Base-by-base conservation (phyloP, 1,140 invertebrate genomes). In the Lethrus apterus region DNA sequence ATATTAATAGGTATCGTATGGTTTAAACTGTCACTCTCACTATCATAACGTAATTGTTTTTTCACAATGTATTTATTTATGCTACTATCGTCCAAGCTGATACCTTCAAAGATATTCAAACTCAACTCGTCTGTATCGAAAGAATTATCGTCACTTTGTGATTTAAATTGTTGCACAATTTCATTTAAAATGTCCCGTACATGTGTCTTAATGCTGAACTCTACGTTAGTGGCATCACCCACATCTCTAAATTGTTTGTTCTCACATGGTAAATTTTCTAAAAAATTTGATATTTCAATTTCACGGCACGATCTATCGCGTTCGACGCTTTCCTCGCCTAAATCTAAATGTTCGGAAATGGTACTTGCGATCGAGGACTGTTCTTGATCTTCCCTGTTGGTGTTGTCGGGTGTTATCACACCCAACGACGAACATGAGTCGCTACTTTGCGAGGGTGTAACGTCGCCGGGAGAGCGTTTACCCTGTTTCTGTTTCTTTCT, bases 301-400 rank as follows among this genome's bases (percentile, higher is more conserved):
- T 67, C 65, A 32, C 60, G 50, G 30, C 59, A 52, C 2, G 65
- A 67, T 15, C 65, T 46, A 48, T 67, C 65, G 51, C 64, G 60
- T 58, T 67, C 62, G 9, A 63, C 41, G 44, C 62, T 64, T 2
- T 33, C 49, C 38, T 31, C 52, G 2, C 24, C 24, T 21, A 54
- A 58, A 18, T 50, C 44, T 26, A 64, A 34, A 46, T 64, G 62
- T 43, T 64, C 62, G 9, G 58, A 62, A 15, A 64, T 64, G 13
- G 47, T 54, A 15, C 41, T 45, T 15, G 20, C 36, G 3, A 46
- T 46, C 3, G 48, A 50, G 29, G 21, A 20, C 3, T 35, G 21
- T 9, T 19, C 46, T 4, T 1, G 13, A 13, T 26, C 10, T 17
- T 46, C 15, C n/a, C 23, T 24, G 10, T n/a, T 3, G 14, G 43